Conservation (phyloP, 1,140 invertebrate genomes). For the Achroia grisella region DNA sequence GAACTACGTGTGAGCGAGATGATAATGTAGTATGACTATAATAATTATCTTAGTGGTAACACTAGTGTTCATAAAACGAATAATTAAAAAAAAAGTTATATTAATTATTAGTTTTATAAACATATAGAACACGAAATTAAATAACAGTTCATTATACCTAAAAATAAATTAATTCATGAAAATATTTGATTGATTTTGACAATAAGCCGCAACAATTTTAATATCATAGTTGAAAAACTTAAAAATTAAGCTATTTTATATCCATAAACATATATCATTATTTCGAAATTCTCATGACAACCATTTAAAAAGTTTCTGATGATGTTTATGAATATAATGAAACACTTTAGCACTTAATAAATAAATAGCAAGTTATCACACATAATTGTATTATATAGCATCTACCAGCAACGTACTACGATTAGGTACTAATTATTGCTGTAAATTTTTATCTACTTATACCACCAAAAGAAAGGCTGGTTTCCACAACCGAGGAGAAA, state of each 20-base stretch:
- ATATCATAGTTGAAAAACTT: slow-evolving; percentile 67
- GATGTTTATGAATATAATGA: slow-evolving; percentile 26
- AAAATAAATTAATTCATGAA: slow-evolving; percentile 63
- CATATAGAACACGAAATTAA: slow-evolving; percentile 19
- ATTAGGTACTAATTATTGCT: slow-evolving; percentile 70
- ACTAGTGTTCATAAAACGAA: slow-evolving; percentile 28
- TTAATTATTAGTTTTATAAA: slow-evolving; percentile 26
- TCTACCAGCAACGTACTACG: slow-evolving; percentile 63
- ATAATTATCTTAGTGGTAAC: slow-evolving; percentile 2
- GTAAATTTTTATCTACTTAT: slow-evolving; percentile 63
- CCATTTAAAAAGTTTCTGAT: not conserved
- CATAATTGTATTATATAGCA: slow-evolving; percentile 63
- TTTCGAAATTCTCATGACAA: slow-evolving; percentile 2
- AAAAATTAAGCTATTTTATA: slow-evolving; percentile 36
- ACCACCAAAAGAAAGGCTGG: slow-evolving; percentile 67
- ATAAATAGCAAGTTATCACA: slow-evolving; percentile 60
- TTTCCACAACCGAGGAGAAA: slow-evolving; percentile 30
- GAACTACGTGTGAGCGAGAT: not conserved
- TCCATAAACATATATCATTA: slow-evolving; percentile 23
- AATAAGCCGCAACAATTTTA: slow-evolving; percentile 67
- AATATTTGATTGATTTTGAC: slow-evolving; percentile 34
- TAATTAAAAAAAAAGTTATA: slow-evolving; percentile 28
- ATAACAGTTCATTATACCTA: slow-evolving; percentile 54
- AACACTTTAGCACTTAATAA: slow-evolving; percentile 35
- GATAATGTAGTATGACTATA: not conserved